phyloP scores from a whole-genome alignment of 2,113 vertebrate genomes.

The Empidonax traillii region DNA sequence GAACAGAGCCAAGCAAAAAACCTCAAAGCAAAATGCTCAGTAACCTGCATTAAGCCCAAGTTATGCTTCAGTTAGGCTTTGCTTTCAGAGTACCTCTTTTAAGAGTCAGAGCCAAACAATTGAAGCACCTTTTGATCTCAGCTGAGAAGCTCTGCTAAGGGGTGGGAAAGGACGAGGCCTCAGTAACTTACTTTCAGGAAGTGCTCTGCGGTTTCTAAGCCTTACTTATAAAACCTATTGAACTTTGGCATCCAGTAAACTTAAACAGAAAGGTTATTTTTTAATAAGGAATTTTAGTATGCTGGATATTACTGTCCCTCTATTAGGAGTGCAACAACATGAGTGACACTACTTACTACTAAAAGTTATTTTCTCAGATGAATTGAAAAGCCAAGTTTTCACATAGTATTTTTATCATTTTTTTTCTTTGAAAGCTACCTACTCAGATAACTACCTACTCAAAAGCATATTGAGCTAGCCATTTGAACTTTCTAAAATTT shows the following conservation, averaged over 20 bases:
- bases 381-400: background rate
- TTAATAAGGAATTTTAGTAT: background rate
- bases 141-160: background rate
- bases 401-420: background rate
- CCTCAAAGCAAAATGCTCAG: background rate
- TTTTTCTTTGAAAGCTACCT: background rate
- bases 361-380: background rate
- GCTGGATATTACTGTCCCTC: background rate
- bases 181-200: background rate
- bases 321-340: background rate
- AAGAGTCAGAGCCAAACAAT: background rate
- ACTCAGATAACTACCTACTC: background rate
- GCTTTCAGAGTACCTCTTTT: background rate
- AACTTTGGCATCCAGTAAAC: background rate
- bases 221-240: background rate
- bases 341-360: background rate
- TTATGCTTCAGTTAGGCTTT: background rate
- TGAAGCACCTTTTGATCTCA: slow-evolving; percentile 10
- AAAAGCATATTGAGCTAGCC: background rate
- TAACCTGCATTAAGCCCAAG: background rate
- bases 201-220: background rate
- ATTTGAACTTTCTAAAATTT: background rate
- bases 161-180: background rate
- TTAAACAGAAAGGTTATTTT: background rate
- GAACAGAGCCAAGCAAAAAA: background rate